Base-by-base conservation (phyloP, 92 coral and sea anemone species). In the Parazoanthus darwini region DNA sequence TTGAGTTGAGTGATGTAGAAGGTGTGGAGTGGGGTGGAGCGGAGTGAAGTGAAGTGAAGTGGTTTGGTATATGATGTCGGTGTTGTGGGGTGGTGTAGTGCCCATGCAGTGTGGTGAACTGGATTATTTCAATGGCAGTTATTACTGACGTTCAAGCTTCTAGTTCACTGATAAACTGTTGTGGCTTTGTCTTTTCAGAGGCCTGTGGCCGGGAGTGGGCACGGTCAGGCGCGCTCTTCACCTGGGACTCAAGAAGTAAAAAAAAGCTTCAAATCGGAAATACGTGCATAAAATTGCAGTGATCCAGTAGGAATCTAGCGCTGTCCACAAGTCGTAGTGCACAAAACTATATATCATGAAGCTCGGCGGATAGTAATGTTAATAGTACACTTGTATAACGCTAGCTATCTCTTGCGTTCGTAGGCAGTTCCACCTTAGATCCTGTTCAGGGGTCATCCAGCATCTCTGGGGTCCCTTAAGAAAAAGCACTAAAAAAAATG, bases 121-220 rank as follows among this genome's bases (percentile, higher is more conserved):
- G 42, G 42, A 39, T 39, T 4, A 39, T 39, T 39, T 39, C 42
- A 39, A 39, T 2, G 42, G 42, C 42, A 39, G 42, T 39, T 39
- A 39, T 39, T 39, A 39, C 4, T 39, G 42, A 39, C 42, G 42
- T 39, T 39, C 42, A 39, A 39, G 42, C 42, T 39, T 39, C 42
- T 39, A 39, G 42, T 39, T 39, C 42, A 39, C 4, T 39, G 59
- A 54, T 54, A 13, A 54, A 58, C 48, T 22, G 58, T 25, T 84
- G 51, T 54, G 23, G 23, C 44, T 25, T 91, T 23, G 38, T 36
- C 25, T 36, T 90, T 90, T 54, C 89, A 97, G 99, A 91, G 99
- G 99, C 8, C 82, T 94, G 74, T 97, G 99, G 99, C 96, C 96
- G 23, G 99, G 99, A 4, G 98, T 96, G 29, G 93, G 92, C 13